Percentiles rank a stretch among this genome's conserved stretches.
These are phyloP conservation scores for Aporrectodea caliginosa DNA, from an alignment of 1,140 invertebrate genomes.

Conservation along the genomic window DNA sequence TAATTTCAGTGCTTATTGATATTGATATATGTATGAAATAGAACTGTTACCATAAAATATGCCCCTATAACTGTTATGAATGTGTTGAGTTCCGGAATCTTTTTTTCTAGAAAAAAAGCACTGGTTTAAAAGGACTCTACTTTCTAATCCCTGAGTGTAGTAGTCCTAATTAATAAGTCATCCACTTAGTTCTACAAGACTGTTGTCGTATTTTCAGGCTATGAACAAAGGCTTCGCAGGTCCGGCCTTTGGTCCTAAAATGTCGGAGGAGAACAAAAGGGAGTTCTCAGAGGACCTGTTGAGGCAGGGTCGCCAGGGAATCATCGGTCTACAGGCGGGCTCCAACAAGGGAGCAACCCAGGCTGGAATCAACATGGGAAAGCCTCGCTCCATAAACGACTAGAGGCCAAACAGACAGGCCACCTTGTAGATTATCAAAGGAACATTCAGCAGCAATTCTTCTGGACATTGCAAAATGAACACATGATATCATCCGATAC, in stretches of 20 bases:
- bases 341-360: constrained; percentile 66
- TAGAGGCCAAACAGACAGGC: too few relatives aligned
- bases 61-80: too few relatives aligned
- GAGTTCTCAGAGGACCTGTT: neutral
- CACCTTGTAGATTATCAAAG: too few relatives aligned
- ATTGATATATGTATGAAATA: too few relatives aligned
- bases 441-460: neutral
- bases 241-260: constrained; percentile 19
- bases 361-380: constrained; percentile 81
- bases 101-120: neutral
- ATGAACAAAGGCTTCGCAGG: constrained; percentile 21
- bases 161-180: neutral
- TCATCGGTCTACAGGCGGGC: neutral
- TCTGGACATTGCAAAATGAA: neutral
- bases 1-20: too few relatives aligned
- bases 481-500: neutral
- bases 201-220: neutral
- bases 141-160: neutral
- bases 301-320: neutral
- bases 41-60: too few relatives aligned
- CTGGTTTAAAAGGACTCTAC: neutral
- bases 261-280: constrained; percentile 4
- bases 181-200: neutral
- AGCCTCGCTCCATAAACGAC: constrained; percentile 56
- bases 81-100: neutral